phyloP scores from a whole-genome alignment of 2,888 invertebrate genomes.

The Adineta ricciae region DNA sequence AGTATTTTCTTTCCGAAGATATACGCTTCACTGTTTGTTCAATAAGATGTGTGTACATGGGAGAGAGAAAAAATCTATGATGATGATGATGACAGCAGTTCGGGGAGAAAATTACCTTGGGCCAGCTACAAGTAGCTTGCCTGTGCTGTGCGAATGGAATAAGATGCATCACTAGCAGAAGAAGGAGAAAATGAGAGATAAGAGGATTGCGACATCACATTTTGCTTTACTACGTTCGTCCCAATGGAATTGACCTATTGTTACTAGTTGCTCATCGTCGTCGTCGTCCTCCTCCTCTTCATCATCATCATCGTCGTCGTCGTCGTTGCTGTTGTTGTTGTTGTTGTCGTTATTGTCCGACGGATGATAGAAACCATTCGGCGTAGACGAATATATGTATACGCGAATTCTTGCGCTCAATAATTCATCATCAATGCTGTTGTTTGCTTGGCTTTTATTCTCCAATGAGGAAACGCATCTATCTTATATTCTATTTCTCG shows the following conservation, averaged over 20 bases:
- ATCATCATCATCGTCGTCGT: neutral
- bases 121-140: neutral
- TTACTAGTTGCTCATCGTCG: neutral
- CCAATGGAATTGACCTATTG: slow-evolving; percentile 8
- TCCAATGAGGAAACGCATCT: neutral
- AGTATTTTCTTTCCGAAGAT: neutral
- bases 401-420: neutral
- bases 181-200: neutral
- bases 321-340: neutral
- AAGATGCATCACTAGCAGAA: neutral
- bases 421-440: neutral
- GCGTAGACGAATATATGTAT: neutral
- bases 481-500: neutral
- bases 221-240: neutral
- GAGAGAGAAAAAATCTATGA: neutral
- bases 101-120: neutral
- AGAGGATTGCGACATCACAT: slow-evolving; percentile 6
- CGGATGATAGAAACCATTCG: neutral
- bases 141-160: neutral
- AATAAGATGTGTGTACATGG: neutral
- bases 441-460: neutral
- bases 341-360: neutral
- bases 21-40: neutral
- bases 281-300: neutral
- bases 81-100: neutral